A percentile compares a stretch with the other conserved stretches of the same genome.
These are phyloP conservation scores for Drosophila limbata DNA, from an alignment of 2,888 invertebrate genomes.

Conservation along the genomic window DNA sequence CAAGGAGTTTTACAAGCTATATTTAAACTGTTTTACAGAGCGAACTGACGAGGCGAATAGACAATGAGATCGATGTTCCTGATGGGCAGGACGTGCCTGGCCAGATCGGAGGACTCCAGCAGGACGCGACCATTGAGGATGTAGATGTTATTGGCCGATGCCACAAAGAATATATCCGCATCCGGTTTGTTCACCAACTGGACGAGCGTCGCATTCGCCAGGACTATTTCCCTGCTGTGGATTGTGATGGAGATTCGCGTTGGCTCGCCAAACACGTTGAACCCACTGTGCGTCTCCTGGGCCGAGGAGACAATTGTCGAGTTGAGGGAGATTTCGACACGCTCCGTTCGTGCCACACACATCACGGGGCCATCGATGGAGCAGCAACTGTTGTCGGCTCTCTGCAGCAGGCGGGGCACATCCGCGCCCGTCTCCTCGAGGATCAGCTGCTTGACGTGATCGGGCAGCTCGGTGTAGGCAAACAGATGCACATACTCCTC, in stretches of 20 bases:
- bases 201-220: background rate
- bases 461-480: background rate
- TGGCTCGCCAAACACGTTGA: conserved; percentile 34
- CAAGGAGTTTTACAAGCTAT: too few relatives aligned
- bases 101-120: conserved; percentile 2
- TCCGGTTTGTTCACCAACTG: conserved; percentile 3
- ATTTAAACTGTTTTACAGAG: background rate
- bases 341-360: background rate
- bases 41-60: background rate
- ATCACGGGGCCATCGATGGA: background rate
- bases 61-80: conserved; percentile 12
- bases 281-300: conserved; percentile 10
- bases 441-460: background rate
- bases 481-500: background rate
- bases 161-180: background rate
- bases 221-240: background rate
- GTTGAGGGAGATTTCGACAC: background rate
- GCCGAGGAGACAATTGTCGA: background rate
- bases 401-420: background rate
- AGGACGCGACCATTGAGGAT: conserved; percentile 17
- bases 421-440: background rate
- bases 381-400: background rate
- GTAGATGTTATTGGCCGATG: background rate
- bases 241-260: conserved; percentile 15
- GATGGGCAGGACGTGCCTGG: conserved; percentile 26